These are phyloP conservation scores for Drosophila picticornis DNA, from an alignment of 2,888 invertebrate species.

Conservation along the genomic window DNA sequence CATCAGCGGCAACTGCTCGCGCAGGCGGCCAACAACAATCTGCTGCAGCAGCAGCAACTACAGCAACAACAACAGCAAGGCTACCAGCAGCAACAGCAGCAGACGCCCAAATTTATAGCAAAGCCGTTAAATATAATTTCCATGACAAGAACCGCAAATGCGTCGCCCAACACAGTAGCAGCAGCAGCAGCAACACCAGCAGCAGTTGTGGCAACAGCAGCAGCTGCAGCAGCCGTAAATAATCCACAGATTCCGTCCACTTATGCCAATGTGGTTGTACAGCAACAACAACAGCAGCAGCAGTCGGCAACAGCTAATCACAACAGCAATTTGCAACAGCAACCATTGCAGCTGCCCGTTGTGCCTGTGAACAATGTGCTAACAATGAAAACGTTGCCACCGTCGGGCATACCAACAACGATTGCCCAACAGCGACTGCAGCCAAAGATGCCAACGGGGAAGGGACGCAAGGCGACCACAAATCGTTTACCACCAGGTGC, in stretches of 20 bases:
- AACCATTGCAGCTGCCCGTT: conserved; percentile 66
- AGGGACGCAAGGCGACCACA: conserved; percentile 85
- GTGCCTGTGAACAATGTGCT: conserved; percentile 83
- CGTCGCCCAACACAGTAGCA: conserved; percentile 68
- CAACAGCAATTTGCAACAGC: conserved; percentile 60
- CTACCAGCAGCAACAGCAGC: conserved; percentile 64
- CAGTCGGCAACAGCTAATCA: conserved; percentile 52
- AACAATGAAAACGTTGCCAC: conserved; percentile 82
- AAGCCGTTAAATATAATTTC: conserved; percentile 84
- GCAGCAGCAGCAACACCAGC: conserved; percentile 38
- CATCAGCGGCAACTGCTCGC: conserved; percentile 75
- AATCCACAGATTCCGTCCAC: conserved; percentile 78
- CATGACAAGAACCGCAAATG: conserved; percentile 76
- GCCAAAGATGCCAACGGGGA: conserved; percentile 82
- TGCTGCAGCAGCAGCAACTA: conserved; percentile 63
- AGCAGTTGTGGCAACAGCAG: conserved; percentile 30
- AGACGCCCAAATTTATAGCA: conserved; percentile 79
- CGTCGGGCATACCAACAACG: conserved; percentile 83
- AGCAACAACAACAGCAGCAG: conserved; percentile 29
- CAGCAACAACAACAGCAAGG: conserved; percentile 51
- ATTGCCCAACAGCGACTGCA: conserved; percentile 84
- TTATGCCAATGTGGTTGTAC: conserved; percentile 70
- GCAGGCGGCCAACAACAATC: conserved; percentile 73
- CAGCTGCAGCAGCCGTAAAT: conserved; percentile 28
- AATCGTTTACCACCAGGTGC: conserved; percentile 95